These are phyloP conservation scores for Heteromormyrus szaboi DNA, from an alignment of 2,797 vertebrate genomes.

Conservation along the genomic window DNA sequence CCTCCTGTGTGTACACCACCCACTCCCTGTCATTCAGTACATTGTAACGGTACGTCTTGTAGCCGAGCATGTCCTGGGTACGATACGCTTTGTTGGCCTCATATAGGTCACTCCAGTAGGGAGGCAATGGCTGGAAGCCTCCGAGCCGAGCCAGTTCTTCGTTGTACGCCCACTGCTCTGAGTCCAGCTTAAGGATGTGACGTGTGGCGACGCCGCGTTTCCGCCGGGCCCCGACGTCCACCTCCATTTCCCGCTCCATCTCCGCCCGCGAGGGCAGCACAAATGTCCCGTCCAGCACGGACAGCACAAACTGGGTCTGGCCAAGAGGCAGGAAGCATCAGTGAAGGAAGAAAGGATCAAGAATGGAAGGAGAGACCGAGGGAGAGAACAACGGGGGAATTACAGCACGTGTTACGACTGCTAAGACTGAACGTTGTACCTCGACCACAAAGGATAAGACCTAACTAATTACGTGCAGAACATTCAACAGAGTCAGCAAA, in stretches of 20 bases:
- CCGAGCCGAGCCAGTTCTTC: conserved; percentile 44
- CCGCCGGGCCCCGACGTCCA: conserved; percentile 33
- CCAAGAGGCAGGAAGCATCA: too few species aligned
- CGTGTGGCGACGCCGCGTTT: conserved; percentile 37
- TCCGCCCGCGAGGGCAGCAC: conserved; percentile 41
- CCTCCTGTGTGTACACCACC: conserved; percentile 35
- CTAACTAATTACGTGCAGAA: neutral
- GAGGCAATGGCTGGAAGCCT: conserved; percentile 43
- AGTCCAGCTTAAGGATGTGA: conserved; percentile 49
- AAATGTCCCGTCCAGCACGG: conserved; percentile 48
- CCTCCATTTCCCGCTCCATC: conserved; percentile 47
- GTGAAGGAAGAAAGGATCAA: neutral
- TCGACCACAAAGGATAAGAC: conserved; percentile 1
- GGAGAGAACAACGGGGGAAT: neutral
- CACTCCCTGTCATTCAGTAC: conserved; percentile 43
- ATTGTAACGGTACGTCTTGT: conserved; percentile 41
- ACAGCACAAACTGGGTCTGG: conserved; percentile 48
- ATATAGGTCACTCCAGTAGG: conserved; percentile 42
- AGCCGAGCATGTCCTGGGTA: conserved; percentile 42
- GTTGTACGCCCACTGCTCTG: conserved; percentile 54
- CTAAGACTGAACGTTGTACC: neutral
- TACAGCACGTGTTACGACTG: too few species aligned
- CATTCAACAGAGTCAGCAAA: neutral
- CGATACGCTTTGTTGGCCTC: conserved; percentile 47
- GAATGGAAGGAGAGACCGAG: neutral